Conservation (phyloP, 2,797 vertebrate species). For the Allobates femoralis region DNA sequence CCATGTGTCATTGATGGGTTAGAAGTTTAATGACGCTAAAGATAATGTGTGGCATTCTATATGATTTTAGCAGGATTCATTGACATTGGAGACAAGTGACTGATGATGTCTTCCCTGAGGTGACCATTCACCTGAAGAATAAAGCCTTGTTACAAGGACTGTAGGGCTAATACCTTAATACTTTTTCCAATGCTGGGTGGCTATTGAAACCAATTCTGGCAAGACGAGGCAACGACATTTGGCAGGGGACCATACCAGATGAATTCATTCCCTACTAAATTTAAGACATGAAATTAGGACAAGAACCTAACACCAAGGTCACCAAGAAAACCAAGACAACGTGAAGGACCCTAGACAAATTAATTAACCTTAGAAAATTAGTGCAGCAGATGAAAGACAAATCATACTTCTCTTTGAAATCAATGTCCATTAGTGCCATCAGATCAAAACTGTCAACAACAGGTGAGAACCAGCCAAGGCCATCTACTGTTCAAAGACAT, state of each 20-base stretch:
- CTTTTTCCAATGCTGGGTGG: slow-evolving; percentile 85
- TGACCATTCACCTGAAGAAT: slow-evolving; percentile 76
- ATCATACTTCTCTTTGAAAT: no score
- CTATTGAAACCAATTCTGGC: slow-evolving; percentile 78
- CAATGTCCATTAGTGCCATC: no score
- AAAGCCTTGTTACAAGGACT: slow-evolving; percentile 80
- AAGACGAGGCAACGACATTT: slow-evolving; percentile 77
- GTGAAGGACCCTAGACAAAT: no score
- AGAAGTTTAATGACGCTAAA: no score
- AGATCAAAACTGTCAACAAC: no score
- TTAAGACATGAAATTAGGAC: not conserved
- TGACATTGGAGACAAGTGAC: slow-evolving; percentile 83
- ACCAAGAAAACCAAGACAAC: no score
- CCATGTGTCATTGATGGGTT: no score
- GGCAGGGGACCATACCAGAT: slow-evolving; percentile 81
- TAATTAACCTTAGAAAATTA: no score
- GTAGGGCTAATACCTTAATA: slow-evolving; percentile 83
- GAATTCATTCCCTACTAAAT: slow-evolving; percentile 73
- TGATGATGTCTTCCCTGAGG: slow-evolving; percentile 68
- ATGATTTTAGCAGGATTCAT: slow-evolving; percentile 77
- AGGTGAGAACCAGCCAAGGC: no score
- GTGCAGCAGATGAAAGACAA: no score
- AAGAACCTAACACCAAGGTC: not conserved
- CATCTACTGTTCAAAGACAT: no score
- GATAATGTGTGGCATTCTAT: not conserved